Evolutionary conservation across 2,888 invertebrate genomes (phyloP).

Genomic region (Chaitophorus viminalis): DNA sequence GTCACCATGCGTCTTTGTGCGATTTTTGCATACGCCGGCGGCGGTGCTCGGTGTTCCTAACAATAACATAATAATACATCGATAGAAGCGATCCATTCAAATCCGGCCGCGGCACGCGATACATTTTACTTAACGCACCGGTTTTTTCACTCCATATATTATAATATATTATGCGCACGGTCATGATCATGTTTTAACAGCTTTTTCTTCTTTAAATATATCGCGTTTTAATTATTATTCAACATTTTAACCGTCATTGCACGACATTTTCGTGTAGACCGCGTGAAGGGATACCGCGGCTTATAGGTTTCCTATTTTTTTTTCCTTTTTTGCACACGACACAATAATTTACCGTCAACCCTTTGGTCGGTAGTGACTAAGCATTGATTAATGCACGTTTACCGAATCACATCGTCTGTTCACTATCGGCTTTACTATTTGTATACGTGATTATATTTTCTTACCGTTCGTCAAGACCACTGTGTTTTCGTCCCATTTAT

Average conservation of each 20-base stretch:
- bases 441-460: too few species aligned
- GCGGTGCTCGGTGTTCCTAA: background rate
- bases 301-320: too few species aligned
- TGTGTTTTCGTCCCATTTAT: too few species aligned
- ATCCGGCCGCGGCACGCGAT: background rate
- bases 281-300: background rate
- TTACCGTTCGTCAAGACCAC: too few species aligned
- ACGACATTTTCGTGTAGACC: background rate
- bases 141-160: background rate
- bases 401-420: background rate
- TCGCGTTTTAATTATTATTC: background rate
- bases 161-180: background rate
- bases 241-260: background rate
- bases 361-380: background rate
- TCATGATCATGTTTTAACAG: conserved; percentile 8
- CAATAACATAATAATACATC: too few species aligned
- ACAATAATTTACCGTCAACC: background rate
- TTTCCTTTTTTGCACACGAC: too few species aligned
- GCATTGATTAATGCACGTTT: background rate
- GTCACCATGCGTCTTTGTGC: background rate
- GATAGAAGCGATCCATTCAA: background rate
- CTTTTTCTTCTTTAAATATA: background rate
- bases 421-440: too few species aligned
- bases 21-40: conserved; percentile 12
- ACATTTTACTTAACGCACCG: too few species aligned